Percentiles rank a stretch among this genome's conserved stretches.
These are phyloP conservation scores for Aphidius gifuensis DNA, from an alignment of 1,140 invertebrate genomes.

Conservation along the genomic window DNA sequence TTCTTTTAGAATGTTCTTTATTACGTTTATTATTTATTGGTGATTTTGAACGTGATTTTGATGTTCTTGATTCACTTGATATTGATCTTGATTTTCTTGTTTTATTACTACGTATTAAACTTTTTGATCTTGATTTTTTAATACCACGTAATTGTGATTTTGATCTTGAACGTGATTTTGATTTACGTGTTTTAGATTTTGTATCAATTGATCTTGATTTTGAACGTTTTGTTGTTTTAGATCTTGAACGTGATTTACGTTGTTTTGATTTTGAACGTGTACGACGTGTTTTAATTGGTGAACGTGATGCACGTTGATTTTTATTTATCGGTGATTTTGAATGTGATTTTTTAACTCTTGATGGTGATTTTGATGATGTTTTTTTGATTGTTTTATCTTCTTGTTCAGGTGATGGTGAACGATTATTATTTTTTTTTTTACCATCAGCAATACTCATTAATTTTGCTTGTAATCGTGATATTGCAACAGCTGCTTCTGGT, in stretches of 20 bases:
- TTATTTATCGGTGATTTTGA: constrained; percentile 42
- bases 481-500: constrained; percentile 54
- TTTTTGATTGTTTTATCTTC: constrained; percentile 38
- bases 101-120: constrained; percentile 43
- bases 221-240: constrained; percentile 37
- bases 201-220: constrained; percentile 28
- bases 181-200: constrained; percentile 35
- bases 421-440: constrained; percentile 47
- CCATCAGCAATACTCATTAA: constrained; percentile 60
- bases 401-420: constrained; percentile 45
- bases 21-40: constrained; percentile 37
- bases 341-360: constrained; percentile 40
- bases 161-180: constrained; percentile 44
- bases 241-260: constrained; percentile 35
- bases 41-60: constrained; percentile 49
- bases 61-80: constrained; percentile 46
- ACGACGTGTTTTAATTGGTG: constrained; percentile 30
- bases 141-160: constrained; percentile 33
- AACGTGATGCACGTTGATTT: constrained; percentile 35
- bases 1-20: constrained; percentile 49
- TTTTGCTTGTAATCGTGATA: constrained; percentile 61
- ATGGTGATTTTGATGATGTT: constrained; percentile 45
- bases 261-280: constrained; percentile 42
- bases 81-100: constrained; percentile 45
- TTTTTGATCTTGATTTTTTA: constrained; percentile 49